A percentile compares a stretch with the other conserved stretches of the same genome.
Conservation (phyloP, 2,797 vertebrate species). For the Helicolenus hilgendorfi region DNA sequence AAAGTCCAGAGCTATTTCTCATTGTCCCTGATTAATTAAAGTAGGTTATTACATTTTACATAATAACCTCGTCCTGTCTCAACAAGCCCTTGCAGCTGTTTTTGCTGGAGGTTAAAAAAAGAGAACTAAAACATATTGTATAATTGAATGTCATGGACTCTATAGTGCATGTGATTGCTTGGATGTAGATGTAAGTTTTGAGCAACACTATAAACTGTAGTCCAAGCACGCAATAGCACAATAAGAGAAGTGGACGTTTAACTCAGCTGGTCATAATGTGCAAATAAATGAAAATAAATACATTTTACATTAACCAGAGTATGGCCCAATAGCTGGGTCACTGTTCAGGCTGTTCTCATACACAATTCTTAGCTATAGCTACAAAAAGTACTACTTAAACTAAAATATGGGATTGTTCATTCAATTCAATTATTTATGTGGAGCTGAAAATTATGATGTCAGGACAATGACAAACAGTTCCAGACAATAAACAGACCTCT, state of each 20-base stretch:
- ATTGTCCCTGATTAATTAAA: constrained; percentile 9
- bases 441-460: not conserved
- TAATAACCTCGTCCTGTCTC: not conserved
- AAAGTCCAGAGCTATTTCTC: constrained; percentile 2
- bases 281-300: not conserved
- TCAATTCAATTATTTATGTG: not conserved
- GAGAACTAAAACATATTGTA: not conserved
- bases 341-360: too few relatives aligned
- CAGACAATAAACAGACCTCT: not conserved
- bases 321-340: not conserved
- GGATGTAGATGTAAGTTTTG: not conserved
- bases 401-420: not conserved
- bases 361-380: too few relatives aligned
- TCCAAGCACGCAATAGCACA: not conserved
- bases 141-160: not conserved
- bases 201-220: not conserved
- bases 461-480: not conserved
- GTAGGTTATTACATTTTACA: not conserved
- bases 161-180: too few relatives aligned
- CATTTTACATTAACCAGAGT: not conserved
- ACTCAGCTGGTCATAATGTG: not conserved
- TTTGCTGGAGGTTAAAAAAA: not conserved
- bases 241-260: not conserved
- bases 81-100: constrained; percentile 14
- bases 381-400: not conserved